phyloP scores from a whole-genome alignment of 2,888 invertebrate genomes.

The Sarcophaga caerulescens region DNA sequence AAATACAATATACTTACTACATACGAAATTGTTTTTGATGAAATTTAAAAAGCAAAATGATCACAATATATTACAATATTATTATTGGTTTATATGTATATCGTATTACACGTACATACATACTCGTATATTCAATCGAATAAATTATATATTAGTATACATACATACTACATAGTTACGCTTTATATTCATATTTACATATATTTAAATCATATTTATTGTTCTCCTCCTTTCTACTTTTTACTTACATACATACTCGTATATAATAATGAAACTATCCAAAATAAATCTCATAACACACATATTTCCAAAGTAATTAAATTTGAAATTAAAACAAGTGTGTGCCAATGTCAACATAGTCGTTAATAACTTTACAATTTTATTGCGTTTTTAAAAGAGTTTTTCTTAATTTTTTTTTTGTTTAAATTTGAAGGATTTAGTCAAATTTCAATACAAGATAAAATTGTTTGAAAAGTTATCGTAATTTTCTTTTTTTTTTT shows the following conservation, averaged over 20 bases:
- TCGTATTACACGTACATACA: background rate
- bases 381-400: too few species aligned
- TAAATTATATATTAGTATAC: slow-evolving; percentile 15
- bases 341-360: slow-evolving; percentile 30
- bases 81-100: background rate
- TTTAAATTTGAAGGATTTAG: too few species aligned
- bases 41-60: slow-evolving; percentile 20
- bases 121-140: slow-evolving; percentile 20
- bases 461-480: too few species aligned
- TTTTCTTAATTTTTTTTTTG: too few species aligned
- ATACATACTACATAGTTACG: slow-evolving; percentile 20
- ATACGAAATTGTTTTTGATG: background rate
- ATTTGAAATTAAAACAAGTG: background rate
- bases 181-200: slow-evolving; percentile 33
- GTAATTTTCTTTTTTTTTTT: too few species aligned
- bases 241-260: background rate
- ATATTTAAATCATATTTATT: background rate
- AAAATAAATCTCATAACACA: background rate
- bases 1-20: background rate
- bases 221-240: background rate
- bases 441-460: too few species aligned
- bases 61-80: slow-evolving; percentile 22
- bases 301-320: background rate
- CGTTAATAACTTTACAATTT: background rate
- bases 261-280: background rate